A percentile compares a stretch with the other conserved stretches of the same genome.
Conservation (phyloP, 2,888 invertebrate species). For the Archips crataeganus region DNA sequence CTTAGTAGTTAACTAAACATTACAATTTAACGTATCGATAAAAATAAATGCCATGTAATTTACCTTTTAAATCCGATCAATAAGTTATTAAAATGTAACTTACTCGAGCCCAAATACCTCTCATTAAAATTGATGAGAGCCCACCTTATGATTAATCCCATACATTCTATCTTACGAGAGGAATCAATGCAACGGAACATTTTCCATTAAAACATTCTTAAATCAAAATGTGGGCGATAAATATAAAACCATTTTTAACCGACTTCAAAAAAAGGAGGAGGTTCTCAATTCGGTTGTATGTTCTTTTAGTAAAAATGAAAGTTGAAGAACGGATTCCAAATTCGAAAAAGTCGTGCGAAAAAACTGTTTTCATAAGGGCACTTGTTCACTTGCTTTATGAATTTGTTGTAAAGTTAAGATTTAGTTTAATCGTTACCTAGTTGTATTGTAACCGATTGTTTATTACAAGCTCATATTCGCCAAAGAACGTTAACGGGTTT, state of each 20-base stretch:
- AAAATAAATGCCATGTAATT: conserved; percentile 34
- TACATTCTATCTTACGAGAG: conserved; percentile 57
- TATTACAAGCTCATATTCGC: no score
- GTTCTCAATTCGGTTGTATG: no score
- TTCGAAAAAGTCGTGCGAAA: conserved; percentile 31
- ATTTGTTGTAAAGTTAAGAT: background rate
- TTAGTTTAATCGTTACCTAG: background rate
- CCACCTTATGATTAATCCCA: conserved; percentile 56
- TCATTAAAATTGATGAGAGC: conserved; percentile 67
- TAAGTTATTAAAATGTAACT: conserved; percentile 36
- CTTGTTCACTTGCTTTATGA: background rate
- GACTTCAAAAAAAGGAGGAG: no score
- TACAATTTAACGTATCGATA: conserved; percentile 20
- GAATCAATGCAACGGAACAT: conserved; percentile 50
- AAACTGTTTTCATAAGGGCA: conserved; percentile 22
- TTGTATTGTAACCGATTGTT: no score
- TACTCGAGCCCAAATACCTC: conserved; percentile 40
- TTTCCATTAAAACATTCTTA: conserved; percentile 44
- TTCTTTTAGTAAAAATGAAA: conserved; percentile 54
- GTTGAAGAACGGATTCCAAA: conserved; percentile 39
- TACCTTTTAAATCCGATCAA: conserved; percentile 25
- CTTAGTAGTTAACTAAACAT: conserved; percentile 31
- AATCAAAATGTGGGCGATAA: conserved; percentile 46
- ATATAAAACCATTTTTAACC: conserved; percentile 53
- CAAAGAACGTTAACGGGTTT: no score